Percentiles rank a stretch among this genome's conserved stretches.
These are phyloP conservation scores for Drosophila pseudoobscura DNA, from an alignment of 1,140 invertebrate species.

Conservation along the genomic window DNA sequence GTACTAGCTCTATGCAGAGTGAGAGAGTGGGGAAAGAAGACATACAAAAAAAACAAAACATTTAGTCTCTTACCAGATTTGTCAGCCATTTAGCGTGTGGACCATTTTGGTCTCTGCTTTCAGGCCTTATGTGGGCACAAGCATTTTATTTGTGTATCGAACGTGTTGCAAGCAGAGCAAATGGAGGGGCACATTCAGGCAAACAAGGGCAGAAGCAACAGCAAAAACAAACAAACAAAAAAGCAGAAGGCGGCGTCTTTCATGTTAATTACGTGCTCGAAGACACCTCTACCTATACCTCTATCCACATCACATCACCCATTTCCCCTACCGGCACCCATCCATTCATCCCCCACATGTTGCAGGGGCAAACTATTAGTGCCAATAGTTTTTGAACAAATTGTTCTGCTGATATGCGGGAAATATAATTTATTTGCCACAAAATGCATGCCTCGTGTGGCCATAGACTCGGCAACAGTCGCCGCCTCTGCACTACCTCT, in stretches of 20 bases:
- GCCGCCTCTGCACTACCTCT: background rate
- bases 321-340: background rate
- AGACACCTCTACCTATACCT: constrained; percentile 14
- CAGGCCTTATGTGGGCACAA: constrained; percentile 14
- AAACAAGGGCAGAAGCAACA: constrained; percentile 20
- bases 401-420: constrained; percentile 26
- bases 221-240: constrained; percentile 29
- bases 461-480: constrained; percentile 1
- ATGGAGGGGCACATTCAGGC: background rate
- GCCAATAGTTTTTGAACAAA: constrained; percentile 54
- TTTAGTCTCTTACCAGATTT: background rate
- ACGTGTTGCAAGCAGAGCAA: constrained; percentile 39
- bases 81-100: constrained; percentile 5
- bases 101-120: constrained; percentile 18
- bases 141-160: constrained; percentile 8
- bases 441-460: constrained; percentile 56
- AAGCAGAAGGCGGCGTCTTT: constrained; percentile 57
- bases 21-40: too few relatives aligned
- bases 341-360: background rate
- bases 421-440: constrained; percentile 66
- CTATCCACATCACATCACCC: too few relatives aligned
- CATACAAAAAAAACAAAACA: background rate
- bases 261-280: constrained; percentile 60
- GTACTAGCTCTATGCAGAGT: too few relatives aligned
- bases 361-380: constrained; percentile 23